phyloP scores from a whole-genome alignment of 2,113 vertebrate genomes.

The Rhineura floridana region DNA sequence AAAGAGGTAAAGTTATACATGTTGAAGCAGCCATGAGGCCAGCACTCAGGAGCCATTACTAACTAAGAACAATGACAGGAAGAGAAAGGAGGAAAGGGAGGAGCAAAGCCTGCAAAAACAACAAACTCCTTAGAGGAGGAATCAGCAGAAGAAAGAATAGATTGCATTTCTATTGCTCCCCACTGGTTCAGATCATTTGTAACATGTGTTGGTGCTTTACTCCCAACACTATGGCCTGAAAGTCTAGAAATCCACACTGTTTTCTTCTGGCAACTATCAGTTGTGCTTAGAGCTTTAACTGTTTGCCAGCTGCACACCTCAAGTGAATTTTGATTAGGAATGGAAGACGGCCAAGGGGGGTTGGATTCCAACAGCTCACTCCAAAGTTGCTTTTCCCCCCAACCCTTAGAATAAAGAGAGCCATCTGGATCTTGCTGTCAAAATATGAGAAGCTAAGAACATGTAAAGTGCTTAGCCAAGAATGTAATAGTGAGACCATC shows the following conservation, averaged over 20 bases:
- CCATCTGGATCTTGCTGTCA: constrained; percentile 54
- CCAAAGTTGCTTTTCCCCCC: constrained; percentile 30
- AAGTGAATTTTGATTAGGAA: constrained; percentile 25
- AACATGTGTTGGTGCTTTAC: too few relatives aligned
- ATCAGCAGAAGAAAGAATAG: too few relatives aligned
- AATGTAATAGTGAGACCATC: constrained; percentile 18
- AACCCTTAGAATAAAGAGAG: constrained; percentile 28
- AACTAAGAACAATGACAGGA: too few relatives aligned
- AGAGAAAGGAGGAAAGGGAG: too few relatives aligned
- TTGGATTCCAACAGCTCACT: constrained; percentile 29
- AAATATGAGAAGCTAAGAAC: constrained; percentile 58
- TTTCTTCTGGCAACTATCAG: constrained; percentile 12
- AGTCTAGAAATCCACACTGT: neutral
- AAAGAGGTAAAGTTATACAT: too few relatives aligned
- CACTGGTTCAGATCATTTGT: too few relatives aligned
- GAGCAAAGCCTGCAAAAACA: too few relatives aligned
- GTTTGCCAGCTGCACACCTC: constrained; percentile 5
- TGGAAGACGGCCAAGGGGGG: constrained; percentile 29
- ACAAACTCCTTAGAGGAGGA: too few relatives aligned
- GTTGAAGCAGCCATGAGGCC: too few relatives aligned
- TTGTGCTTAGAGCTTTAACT: constrained; percentile 34
- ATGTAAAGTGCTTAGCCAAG: constrained; percentile 54
- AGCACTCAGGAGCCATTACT: too few relatives aligned
- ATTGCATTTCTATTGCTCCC: too few relatives aligned
- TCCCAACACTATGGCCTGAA: neutral